These are phyloP conservation scores for Silurus aristotelis DNA, from an alignment of 2,797 vertebrate species.

Conservation along the genomic window DNA sequence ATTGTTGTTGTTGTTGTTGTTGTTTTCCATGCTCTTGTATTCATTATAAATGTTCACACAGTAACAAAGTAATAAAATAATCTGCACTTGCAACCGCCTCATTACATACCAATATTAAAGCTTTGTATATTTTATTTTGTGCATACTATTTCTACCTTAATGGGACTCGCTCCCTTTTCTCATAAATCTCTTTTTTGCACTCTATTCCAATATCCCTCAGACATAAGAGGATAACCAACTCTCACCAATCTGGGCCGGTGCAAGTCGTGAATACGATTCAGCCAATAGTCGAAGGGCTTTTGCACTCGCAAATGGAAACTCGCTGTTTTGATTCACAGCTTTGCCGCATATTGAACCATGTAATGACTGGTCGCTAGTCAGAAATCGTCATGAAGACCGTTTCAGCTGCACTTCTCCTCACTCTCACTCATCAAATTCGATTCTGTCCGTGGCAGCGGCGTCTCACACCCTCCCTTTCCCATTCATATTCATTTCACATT, in stretches of 20 bases:
- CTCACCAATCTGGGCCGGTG: neutral
- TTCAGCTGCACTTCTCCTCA: conserved; percentile 29
- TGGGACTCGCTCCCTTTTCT: neutral
- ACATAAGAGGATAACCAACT: conserved; percentile 19
- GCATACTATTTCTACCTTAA: neutral
- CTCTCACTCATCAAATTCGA: conserved; percentile 32
- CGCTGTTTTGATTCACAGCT: conserved; percentile 32
- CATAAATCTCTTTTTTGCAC: neutral
- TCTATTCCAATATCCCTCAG: conserved; percentile 2
- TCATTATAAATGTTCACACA: no score
- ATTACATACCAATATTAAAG: neutral
- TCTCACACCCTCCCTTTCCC: neutral
- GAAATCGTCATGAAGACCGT: conserved; percentile 40
- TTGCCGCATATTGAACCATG: conserved; percentile 39
- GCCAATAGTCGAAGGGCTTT: conserved; percentile 16
- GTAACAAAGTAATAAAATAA: no score
- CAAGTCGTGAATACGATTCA: neutral
- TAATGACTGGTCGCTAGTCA: conserved; percentile 39
- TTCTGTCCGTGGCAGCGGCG: neutral
- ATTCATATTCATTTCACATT: conserved; percentile 37
- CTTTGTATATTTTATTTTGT: neutral
- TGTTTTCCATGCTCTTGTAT: no score
- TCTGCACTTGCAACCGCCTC: no score
- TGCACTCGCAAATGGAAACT: conserved; percentile 25
- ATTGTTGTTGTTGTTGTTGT: no score